Evolutionary conservation across 2,888 invertebrate genomes (phyloP).

Genomic region (Pachydiplax longipennis): DNA sequence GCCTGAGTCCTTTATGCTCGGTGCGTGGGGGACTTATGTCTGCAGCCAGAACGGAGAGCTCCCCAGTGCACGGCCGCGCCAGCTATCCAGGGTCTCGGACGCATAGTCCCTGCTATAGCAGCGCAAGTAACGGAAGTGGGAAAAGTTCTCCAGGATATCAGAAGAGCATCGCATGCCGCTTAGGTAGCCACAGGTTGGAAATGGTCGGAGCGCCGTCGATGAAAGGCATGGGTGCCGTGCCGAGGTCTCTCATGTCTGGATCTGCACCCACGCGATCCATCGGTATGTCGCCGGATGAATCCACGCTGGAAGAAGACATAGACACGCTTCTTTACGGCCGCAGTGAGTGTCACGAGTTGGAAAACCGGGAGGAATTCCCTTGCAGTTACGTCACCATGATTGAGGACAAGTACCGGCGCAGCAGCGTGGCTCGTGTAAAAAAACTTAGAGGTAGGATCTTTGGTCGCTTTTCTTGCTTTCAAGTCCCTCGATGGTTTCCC

Average conservation of each 20-base stretch:
- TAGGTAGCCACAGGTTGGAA: constrained; percentile 45
- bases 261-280: neutral
- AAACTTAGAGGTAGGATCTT: constrained; percentile 49
- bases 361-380: constrained; percentile 48
- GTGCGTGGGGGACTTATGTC: neutral
- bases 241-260: constrained; percentile 12
- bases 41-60: constrained; percentile 22
- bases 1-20: constrained; percentile 23
- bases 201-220: neutral
- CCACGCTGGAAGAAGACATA: constrained; percentile 54
- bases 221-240: constrained; percentile 13
- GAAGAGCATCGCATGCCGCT: constrained; percentile 44
- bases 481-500: neutral
- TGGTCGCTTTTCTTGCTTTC: neutral
- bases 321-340: constrained; percentile 54
- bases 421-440: constrained; percentile 51
- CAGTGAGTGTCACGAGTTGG: constrained; percentile 33
- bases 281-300: constrained; percentile 2
- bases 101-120: constrained; percentile 51
- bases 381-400: constrained; percentile 51
- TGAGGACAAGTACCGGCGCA: constrained; percentile 50
- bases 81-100: constrained; percentile 51
- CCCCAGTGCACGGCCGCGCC: constrained; percentile 47
- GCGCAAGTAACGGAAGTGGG: constrained; percentile 50
- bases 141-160: constrained; percentile 50